A percentile compares a stretch with the other conserved stretches of the same genome.
phyloP scores from a whole-genome alignment of 1,140 invertebrate species.

The Arctopsyche grandis region DNA sequence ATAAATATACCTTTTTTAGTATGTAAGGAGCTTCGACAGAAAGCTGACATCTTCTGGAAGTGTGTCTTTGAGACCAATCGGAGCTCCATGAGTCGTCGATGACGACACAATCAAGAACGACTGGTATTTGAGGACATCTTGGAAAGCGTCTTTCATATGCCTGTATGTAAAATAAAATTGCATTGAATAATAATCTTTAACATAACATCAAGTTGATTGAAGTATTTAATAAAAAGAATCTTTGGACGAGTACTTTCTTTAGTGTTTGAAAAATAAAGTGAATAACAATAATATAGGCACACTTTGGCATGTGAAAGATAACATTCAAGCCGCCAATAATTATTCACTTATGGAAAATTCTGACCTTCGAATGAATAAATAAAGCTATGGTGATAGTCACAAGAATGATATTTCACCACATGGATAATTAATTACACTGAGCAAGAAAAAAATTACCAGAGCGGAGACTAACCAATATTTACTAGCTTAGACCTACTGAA shows the following conservation, averaged over 20 bases:
- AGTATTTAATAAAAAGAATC: too few relatives aligned
- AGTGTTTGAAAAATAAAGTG: not conserved
- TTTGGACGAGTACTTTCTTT: not conserved
- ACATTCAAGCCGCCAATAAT: too few relatives aligned
- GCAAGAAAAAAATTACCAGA: too few relatives aligned
- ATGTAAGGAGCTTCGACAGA: conserved; percentile 96
- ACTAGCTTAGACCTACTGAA: too few relatives aligned
- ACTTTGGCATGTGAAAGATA: too few relatives aligned
- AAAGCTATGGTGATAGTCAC: too few relatives aligned
- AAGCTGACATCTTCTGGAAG: conserved; percentile 91
- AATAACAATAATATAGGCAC: too few relatives aligned
- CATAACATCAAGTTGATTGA: not conserved
- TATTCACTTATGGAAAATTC: too few relatives aligned
- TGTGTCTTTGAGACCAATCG: conserved; percentile 82
- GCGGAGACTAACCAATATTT: too few relatives aligned
- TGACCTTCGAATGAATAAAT: too few relatives aligned
- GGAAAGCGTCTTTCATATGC: conserved; percentile 95
- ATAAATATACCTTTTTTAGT: conserved; percentile 83
- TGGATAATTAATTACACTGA: too few relatives aligned
- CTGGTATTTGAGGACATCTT: conserved; percentile 93
- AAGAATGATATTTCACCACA: too few relatives aligned
- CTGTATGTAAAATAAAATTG: conserved; percentile 63
- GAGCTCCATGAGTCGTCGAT: conserved; percentile 80
- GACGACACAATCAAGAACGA: conserved; percentile 91
- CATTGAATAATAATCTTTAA: not conserved